These are phyloP conservation scores for Antigone vipio DNA, from an alignment of 2,113 vertebrate genomes.

Conservation along the genomic window DNA sequence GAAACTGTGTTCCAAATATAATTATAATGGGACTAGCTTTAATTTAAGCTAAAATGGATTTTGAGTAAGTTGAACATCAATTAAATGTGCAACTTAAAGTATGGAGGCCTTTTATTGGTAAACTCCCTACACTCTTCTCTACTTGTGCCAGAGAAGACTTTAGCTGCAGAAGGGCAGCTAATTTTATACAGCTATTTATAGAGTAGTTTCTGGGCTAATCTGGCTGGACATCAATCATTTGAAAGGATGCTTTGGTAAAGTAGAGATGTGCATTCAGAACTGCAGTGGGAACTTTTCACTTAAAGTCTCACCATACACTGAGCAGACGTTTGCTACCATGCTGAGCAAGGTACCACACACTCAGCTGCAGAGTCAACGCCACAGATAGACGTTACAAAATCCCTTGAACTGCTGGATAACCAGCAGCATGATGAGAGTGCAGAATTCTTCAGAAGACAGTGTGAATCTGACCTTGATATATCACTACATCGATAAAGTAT, in stretches of 20 bases:
- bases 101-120: neutral
- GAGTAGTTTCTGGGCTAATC: neutral
- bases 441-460: neutral
- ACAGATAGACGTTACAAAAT: neutral
- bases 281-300: neutral
- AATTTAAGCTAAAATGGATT: neutral
- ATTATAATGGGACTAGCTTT: neutral
- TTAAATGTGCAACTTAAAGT: neutral
- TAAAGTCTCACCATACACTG: fast-evolving
- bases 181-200: neutral
- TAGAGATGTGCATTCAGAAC: neutral
- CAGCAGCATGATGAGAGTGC: neutral
- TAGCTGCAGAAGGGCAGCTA: neutral
- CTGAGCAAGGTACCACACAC: neutral
- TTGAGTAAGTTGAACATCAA: neutral
- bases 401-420: neutral
- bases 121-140: neutral
- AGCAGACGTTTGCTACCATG: neutral
- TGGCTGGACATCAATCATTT: neutral
- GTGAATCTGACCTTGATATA: neutral
- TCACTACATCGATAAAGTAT: neutral
- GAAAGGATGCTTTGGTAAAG: neutral
- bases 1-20: neutral
- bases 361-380: neutral
- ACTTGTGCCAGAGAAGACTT: neutral